phyloP scores from a whole-genome alignment of 2,113 vertebrate species.

The Psammodynastes pulverulentus region DNA sequence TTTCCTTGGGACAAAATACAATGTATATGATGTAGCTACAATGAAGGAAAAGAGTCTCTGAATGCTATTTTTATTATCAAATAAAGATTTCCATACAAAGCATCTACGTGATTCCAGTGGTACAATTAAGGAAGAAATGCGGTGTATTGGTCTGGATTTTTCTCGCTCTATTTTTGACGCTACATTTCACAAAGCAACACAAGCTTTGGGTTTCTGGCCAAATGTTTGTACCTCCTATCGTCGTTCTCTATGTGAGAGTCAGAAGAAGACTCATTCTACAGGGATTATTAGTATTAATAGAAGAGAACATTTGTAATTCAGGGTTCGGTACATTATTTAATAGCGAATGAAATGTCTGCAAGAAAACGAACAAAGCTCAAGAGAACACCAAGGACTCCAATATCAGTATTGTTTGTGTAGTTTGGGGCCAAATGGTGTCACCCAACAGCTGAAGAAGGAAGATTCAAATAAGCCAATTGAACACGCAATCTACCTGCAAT shows the following conservation, averaged over 20 bases:
- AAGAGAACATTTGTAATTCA: background rate
- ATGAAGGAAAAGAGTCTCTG: constrained; percentile 87
- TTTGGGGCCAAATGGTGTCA: background rate
- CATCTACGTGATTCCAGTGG: constrained; percentile 63
- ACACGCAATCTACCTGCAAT: background rate
- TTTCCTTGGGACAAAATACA: constrained; percentile 87
- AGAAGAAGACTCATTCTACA: background rate
- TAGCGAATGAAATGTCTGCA: background rate
- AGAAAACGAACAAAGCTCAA: background rate
- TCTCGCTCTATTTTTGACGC: background rate
- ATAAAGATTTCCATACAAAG: constrained; percentile 97
- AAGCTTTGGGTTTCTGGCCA: background rate
- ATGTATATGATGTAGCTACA: constrained; percentile 91
- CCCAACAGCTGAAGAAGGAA: background rate
- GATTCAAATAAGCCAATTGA: background rate
- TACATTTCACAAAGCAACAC: background rate
- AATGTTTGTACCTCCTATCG: background rate
- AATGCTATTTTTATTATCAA: constrained; percentile 97
- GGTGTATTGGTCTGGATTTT: background rate
- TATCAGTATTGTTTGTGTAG: background rate
- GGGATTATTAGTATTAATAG: background rate
- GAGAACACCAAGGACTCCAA: background rate
- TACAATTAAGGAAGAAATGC: constrained; percentile 58
- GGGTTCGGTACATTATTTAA: background rate
- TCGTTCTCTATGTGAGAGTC: background rate